phyloP scores from a whole-genome alignment of 2,797 vertebrate species.

The Orientallactaga sibirica region DNA sequence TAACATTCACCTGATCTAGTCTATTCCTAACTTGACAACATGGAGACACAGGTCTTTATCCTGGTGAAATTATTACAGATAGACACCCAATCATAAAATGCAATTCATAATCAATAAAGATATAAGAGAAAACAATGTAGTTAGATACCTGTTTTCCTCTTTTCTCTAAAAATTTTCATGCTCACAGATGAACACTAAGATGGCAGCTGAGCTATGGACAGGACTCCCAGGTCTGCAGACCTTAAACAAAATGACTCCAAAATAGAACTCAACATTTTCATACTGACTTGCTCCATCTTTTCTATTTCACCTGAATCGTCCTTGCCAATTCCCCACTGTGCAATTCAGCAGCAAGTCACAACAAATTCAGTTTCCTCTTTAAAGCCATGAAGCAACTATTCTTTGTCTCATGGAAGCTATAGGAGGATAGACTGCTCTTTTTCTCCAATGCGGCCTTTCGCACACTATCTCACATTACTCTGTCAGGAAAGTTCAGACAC shows the following conservation, averaged over 20 bases:
- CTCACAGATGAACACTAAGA: not conserved
- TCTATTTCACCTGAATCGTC: not conserved
- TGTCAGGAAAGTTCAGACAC: not conserved
- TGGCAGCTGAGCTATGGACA: not conserved
- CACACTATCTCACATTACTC: not conserved
- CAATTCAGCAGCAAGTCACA: not conserved
- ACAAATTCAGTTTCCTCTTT: not conserved
- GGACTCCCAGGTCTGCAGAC: not conserved
- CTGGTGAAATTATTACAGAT: not conserved
- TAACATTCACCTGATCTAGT: not conserved
- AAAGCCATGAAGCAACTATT: not conserved
- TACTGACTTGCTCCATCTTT: not conserved
- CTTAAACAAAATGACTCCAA: not conserved
- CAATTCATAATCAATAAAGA: conserved; percentile 23
- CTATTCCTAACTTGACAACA: not conserved
- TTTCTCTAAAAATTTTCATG: conserved; percentile 1
- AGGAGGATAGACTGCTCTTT: not conserved
- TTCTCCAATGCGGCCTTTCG: not conserved
- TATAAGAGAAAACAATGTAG: not conserved
- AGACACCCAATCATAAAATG: not conserved
- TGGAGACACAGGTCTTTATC: not conserved
- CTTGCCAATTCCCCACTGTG: not conserved
- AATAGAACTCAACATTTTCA: not conserved
- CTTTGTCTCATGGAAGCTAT: not conserved
- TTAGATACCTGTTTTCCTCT: not conserved